Base-by-base conservation (phyloP, 2,113 vertebrate genomes). In the Rana temporaria region DNA sequence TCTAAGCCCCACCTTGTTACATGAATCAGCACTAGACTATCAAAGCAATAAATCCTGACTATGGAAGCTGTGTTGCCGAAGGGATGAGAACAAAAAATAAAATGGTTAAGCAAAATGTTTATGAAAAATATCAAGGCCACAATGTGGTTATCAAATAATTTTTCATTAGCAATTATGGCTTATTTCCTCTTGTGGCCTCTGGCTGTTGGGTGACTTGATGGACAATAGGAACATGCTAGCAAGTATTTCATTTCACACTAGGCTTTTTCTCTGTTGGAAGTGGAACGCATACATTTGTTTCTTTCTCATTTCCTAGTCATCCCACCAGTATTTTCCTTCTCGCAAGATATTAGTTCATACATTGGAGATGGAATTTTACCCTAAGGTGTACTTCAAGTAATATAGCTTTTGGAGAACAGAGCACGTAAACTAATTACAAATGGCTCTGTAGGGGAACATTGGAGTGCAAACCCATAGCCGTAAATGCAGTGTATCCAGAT, bases 351-450 rank as follows among this genome's bases (percentile, higher is more conserved):
- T 52, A 72, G 67, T 52, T 81, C 34, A 72, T 26, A 71, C 22
- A 62, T 70, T 52, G 20, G 32, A 53, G 52, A 70, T 62, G 34
- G 18, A 81, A 71, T 72, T 26, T 78, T 67, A 67, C 63, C 76
- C 63, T 17, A 30, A 78, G 76, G 63, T 78, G 52, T 66, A 62
- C 56, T 71, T 48, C 48, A 24, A 42, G 38, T 72, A 72, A 71
- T 63, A 79, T 32, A 70, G 53, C 32, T 79, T 71, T 81, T 63
- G 32, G 62, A 53, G 79, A 56, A 48, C 19, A 70, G 53, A 75
- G 32, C 59, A 78, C 63, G 64, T 78, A 78, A 78, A 79, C 65
- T 64, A 78, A 65, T 78, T 53, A 65, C 57, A 69, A 68, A 69
- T 69, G 53, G 32, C 56, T 79, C 65, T 78, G 30, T 65, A 56